Evolutionary conservation across 2,113 vertebrate species (phyloP), one percentile per base, ranked within the genome.

Genomic region (Centropus unirufus): DNA sequence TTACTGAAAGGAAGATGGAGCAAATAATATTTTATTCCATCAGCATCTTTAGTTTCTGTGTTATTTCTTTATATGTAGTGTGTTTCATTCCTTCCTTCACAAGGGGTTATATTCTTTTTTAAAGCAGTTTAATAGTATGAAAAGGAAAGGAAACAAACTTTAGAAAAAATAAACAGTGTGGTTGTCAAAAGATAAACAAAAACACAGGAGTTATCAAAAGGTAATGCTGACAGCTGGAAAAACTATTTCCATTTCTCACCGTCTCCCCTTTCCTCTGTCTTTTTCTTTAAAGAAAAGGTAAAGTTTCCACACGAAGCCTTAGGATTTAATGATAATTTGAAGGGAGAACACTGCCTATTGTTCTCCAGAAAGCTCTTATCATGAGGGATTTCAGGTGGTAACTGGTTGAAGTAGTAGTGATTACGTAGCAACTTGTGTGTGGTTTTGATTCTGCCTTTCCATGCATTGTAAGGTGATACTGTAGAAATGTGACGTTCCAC

Each of bases 401-500:
- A 21, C 62, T 16, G 8, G 30, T 77, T 76, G 47, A 86, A 18
- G 26, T 67, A 8, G 14, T 42, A 46, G 44, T 30, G 49, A 42
- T 46, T 69, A 27, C 16, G 7, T 61, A 82, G 44, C 14, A 29
- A 61, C 14, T 17, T 3, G 0, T 39, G 11, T 26, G 34, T 59
- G 8, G 1, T n/a, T 88, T 64, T 54, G n/a, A 26, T 39, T 92
- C 75, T 23, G 10, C 22, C 62, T 73, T 75, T 64, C 46, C 15
- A 19, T 42, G 6, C 3, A 1, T 86, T 0, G 0, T 2, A 3
- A 26, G 42, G 36, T 39, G 76, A 57, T 70, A 7, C 19, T 39
- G 17, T 24, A 80, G 61, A 94, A 81, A 63, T 42, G 26, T 59
- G 46, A 12, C 21, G 11, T 6, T 62, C 20, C 39, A 61, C 30